Conservation (phyloP, 2,113 vertebrate species). For the Microcebus jonahi region DNA sequence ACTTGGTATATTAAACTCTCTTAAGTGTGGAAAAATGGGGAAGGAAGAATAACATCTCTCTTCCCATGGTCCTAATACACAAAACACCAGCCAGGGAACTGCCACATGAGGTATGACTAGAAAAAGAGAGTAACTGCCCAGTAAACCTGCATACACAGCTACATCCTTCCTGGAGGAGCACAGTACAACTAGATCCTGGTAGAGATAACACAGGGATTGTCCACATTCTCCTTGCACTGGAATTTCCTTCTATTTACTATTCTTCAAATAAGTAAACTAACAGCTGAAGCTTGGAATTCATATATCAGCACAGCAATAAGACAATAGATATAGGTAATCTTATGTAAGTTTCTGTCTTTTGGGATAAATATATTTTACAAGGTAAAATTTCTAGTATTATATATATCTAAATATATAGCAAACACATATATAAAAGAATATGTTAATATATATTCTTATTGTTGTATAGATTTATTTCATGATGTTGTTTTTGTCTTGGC, state of each 20-base stretch:
- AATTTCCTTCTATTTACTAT: constrained; percentile 58
- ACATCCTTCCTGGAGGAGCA: constrained; percentile 4
- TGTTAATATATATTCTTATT: not conserved
- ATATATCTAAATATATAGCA: not conserved
- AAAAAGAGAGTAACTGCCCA: not conserved
- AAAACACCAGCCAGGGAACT: not conserved
- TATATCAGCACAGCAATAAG: not conserved
- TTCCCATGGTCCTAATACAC: not conserved
- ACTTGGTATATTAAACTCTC: not conserved
- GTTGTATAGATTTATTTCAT: not conserved
- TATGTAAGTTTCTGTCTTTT: not conserved
- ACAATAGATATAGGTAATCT: not conserved
- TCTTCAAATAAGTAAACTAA: constrained; percentile 24
- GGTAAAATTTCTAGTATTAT: constrained; percentile 26
- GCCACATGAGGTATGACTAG: not conserved
- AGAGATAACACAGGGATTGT: not conserved
- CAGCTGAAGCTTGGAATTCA: not conserved
- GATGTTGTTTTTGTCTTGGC: not conserved
- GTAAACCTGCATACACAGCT: not conserved
- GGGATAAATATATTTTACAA: not conserved
- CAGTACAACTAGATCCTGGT: not conserved
- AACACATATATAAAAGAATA: not conserved
- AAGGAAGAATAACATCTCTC: not conserved
- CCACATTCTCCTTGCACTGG: constrained; percentile 34
- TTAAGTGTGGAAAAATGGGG: not conserved